Base-by-base conservation (phyloP, 2,888 invertebrate genomes). In the Trissoscelio sp. region DNA sequence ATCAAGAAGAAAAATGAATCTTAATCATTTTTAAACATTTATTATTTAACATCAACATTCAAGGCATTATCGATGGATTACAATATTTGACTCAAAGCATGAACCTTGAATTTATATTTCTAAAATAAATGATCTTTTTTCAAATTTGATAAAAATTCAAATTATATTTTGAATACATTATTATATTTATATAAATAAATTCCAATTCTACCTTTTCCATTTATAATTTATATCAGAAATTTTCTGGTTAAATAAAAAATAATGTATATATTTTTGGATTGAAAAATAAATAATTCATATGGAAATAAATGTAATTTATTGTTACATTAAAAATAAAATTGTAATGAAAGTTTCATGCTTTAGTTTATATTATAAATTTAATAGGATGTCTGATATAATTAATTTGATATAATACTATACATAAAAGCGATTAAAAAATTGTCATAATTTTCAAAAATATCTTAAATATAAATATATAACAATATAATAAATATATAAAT, bases 311-410 rank as follows among this genome's bases (percentile, higher is more conserved):
- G n/a, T n/a, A n/a, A n/a, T n/a, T n/a, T n/a, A n/a, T n/a, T n/a
- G 6, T 31, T 31, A 7, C 3, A 31, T 9, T 31, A 31, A 31
- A 7, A 31, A 31, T 7, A 31, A 31, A 31, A 31, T 1, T n/a
- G n/a, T n/a, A n/a, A 37, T 24, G 20, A 34, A 44, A 51, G 28
- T 75, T 75, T 75, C 51, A 46, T 60, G 67, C 24, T 58, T 46
- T 12, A 55, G 42, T 22, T 18, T 18, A 28, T 24, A 60, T 48
- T 7, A 22, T 42, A 16, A 12, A 75, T 67, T 16, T 24, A 28
- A 55, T 12, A 58, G 58, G 53, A 60, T 77, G 69, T 77, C 77
- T 60, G 69, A 48, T 58, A 69, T 22, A 12, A 24, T 75, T 9
- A 18, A 18, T 39, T 11, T 51, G n/a, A n/a, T n/a, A n/a, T n/a